Conservation (phyloP, 2,797 vertebrate species). For the Xenopus petersii region DNA sequence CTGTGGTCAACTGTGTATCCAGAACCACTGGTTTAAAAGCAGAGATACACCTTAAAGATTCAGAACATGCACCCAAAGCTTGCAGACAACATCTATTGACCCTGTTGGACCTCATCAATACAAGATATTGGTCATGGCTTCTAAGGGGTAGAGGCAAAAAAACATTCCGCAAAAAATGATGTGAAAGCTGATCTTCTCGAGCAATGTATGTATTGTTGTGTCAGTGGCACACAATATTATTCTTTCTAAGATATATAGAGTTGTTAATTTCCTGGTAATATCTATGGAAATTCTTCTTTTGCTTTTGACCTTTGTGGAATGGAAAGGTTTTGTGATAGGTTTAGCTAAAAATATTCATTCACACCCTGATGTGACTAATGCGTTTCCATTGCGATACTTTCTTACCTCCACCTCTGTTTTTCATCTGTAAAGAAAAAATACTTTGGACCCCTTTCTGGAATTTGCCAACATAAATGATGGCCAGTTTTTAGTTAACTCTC, state of each 20-base stretch:
- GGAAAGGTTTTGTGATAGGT: conserved; percentile 27
- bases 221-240: conserved; percentile 32
- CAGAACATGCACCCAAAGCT: no score
- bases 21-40: no score
- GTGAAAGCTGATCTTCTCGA: neutral
- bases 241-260: conserved; percentile 31
- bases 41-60: no score
- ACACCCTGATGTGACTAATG: conserved; percentile 39
- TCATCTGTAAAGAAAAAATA: neutral
- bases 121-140: no score
- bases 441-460: no score
- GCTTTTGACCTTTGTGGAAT: conserved; percentile 37
- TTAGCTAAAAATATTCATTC: conserved; percentile 27
- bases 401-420: conserved; percentile 4
- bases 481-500: no score
- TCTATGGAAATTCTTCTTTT: conserved; percentile 32
- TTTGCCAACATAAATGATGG: no score
- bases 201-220: conserved; percentile 33
- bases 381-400: conserved; percentile 35
- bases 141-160: no score
- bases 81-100: no score
- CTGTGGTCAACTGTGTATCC: no score
- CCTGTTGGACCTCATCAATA: no score
- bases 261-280: conserved; percentile 28
- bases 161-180: no score